A percentile compares a stretch with the other conserved stretches of the same genome.
These are phyloP conservation scores for Pissodes strobi DNA, from an alignment of 1,140 invertebrate genomes.

Conservation along the genomic window DNA sequence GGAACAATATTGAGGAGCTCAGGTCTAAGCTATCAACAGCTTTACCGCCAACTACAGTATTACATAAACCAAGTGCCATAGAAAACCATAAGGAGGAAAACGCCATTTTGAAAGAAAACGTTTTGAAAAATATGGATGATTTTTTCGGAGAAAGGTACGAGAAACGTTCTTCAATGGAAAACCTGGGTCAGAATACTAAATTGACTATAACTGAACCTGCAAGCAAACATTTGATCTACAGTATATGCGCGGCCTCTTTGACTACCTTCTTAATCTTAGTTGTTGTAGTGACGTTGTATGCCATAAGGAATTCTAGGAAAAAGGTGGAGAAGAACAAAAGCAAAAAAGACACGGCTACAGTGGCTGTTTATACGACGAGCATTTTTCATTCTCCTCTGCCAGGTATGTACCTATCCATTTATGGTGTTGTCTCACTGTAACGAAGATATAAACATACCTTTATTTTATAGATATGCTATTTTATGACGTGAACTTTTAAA, in stretches of 20 bases:
- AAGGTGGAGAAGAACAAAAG: slow-evolving; percentile 6
- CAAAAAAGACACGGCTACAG: slow-evolving; percentile 7
- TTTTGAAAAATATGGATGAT: not conserved
- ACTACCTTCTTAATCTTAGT: slow-evolving; percentile 23
- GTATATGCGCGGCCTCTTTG: slow-evolving; percentile 19
- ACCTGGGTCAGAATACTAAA: not conserved
- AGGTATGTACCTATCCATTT: too few relatives aligned
- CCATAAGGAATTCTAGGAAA: slow-evolving; percentile 36
- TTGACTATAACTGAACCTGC: not conserved
- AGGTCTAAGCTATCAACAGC: not conserved
- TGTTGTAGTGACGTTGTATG: slow-evolving; percentile 11
- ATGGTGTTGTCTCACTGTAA: too few relatives aligned
- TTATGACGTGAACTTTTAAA: too few relatives aligned
- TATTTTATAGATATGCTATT: too few relatives aligned
- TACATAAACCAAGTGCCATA: not conserved
- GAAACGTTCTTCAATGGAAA: slow-evolving; percentile 8
- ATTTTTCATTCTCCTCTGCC: slow-evolving; percentile 62
- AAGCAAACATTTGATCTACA: slow-evolving; percentile 26
- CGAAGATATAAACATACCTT: too few relatives aligned
- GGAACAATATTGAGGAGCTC: not conserved
- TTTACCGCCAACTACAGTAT: not conserved
- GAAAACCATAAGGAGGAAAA: not conserved
- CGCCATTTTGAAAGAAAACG: slow-evolving; percentile 8
- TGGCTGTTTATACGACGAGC: slow-evolving; percentile 48
- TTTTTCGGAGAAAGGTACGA: slow-evolving; percentile 1